phyloP scores from a whole-genome alignment of 2,797 vertebrate genomes.

The Urophycis tenuis region DNA sequence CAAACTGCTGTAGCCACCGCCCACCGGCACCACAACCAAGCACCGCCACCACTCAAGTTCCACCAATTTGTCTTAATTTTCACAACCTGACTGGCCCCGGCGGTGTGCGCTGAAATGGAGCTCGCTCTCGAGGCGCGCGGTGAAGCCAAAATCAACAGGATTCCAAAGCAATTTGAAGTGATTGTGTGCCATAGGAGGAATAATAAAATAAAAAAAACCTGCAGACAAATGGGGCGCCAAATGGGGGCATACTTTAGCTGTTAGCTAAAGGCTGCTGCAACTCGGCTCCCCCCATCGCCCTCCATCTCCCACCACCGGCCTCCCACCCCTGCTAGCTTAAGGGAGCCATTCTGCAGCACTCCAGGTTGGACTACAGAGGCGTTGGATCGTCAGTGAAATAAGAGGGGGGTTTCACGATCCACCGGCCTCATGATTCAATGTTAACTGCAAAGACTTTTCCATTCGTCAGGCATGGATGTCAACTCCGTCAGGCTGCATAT shows the following conservation, averaged over 20 bases:
- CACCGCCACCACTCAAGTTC: background rate
- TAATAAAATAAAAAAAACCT: constrained; percentile 55
- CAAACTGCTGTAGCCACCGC: constrained; percentile 12
- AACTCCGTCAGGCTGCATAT: background rate
- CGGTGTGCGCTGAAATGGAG: constrained; percentile 36
- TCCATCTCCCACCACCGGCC: background rate
- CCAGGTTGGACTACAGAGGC: constrained; percentile 35
- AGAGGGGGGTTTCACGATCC: constrained; percentile 38
- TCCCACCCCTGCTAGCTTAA: constrained; percentile 38
- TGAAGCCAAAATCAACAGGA: constrained; percentile 46
- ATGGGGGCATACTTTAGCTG: constrained; percentile 35
- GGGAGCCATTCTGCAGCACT: constrained; percentile 22
- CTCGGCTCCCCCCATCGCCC: background rate
- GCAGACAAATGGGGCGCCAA: constrained; percentile 39
- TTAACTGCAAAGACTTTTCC: background rate
- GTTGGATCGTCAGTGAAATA: constrained; percentile 38
- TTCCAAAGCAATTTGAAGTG: constrained; percentile 43
- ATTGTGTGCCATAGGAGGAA: constrained; percentile 48
- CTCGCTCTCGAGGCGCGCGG: constrained; percentile 40
- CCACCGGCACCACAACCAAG: background rate
- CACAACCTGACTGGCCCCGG: constrained; percentile 43
- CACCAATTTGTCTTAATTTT: constrained; percentile 41
- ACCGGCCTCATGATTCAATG: constrained; percentile 19
- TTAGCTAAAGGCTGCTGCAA: constrained; percentile 39
- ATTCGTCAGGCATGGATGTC: background rate